Percentiles rank a stretch among this genome's conserved stretches.
Conservation (phyloP, 2,113 vertebrate species). For the Thermophis baileyi region DNA sequence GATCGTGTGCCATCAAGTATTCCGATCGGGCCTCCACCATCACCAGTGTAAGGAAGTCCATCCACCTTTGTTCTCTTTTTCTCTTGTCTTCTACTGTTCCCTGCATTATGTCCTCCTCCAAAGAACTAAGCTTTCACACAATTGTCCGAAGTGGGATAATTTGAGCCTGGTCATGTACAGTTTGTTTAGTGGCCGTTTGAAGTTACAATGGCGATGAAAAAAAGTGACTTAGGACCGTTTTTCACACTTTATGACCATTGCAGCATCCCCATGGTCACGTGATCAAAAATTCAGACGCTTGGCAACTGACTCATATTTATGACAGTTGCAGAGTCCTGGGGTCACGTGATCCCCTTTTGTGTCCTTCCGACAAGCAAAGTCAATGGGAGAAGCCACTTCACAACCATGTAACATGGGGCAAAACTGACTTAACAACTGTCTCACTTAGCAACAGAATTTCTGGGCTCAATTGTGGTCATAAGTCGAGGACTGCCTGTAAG, state of each 20-base stretch:
- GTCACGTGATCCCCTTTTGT: too few species aligned
- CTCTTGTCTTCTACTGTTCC: not conserved
- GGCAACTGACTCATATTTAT: not conserved
- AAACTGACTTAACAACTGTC: not conserved
- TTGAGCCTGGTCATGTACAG: not conserved
- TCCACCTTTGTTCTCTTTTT: not conserved
- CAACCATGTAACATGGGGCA: too few species aligned
- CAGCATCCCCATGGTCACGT: too few species aligned
- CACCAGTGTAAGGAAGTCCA: not conserved
- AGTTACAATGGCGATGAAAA: not conserved
- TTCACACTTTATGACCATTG: too few species aligned
- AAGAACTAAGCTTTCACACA: not conserved
- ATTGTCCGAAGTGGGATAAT: not conserved
- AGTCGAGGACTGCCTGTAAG: not conserved
- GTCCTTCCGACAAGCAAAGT: not conserved
- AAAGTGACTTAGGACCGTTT: not conserved
- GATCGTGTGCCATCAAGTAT: not conserved
- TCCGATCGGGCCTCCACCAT: not conserved
- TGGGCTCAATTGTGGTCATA: not conserved
- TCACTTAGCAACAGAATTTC: not conserved
- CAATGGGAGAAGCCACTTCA: not conserved
- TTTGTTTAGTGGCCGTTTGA: not conserved
- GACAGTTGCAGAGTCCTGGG: not conserved
- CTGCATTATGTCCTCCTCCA: not conserved
- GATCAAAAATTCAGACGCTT: too few species aligned